Evolutionary conservation across 2,797 vertebrate genomes (phyloP).

Genomic region (Sebastes kiyomatsui): DNA sequence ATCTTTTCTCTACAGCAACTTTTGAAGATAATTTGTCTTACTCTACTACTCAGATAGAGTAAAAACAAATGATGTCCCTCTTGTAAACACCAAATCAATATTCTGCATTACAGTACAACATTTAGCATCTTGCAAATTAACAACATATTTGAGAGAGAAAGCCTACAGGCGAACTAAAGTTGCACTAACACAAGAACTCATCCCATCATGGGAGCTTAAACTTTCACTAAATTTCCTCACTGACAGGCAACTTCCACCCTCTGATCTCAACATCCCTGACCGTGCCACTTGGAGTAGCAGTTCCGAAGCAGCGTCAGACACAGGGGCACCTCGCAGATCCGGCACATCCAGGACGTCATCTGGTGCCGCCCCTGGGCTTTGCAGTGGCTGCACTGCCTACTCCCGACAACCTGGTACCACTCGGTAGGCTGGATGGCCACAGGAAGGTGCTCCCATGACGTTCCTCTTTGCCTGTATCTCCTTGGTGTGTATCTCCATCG

Average conservation of each 20-base stretch:
- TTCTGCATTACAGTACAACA: background rate
- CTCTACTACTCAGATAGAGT: background rate
- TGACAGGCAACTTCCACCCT: background rate
- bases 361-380: background rate
- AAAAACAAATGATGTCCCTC: background rate
- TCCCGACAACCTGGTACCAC: background rate
- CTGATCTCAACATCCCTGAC: background rate
- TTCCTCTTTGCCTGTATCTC: background rate
- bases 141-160: background rate
- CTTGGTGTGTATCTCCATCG: background rate
- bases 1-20: background rate
- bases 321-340: slow-evolving; percentile 13
- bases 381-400: background rate
- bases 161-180: background rate
- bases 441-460: slow-evolving; percentile 10
- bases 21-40: background rate
- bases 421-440: background rate
- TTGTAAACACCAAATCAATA: background rate
- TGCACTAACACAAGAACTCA: background rate
- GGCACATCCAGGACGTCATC: slow-evolving; percentile 28
- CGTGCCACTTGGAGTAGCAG: slow-evolving; percentile 24
- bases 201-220: background rate
- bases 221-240: background rate
- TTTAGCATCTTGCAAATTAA: background rate
- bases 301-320: slow-evolving; percentile 16